A percentile compares a stretch with the other conserved stretches of the same genome.
Conservation (phyloP, 2,888 invertebrate species). For the Synergus itoensis region DNA sequence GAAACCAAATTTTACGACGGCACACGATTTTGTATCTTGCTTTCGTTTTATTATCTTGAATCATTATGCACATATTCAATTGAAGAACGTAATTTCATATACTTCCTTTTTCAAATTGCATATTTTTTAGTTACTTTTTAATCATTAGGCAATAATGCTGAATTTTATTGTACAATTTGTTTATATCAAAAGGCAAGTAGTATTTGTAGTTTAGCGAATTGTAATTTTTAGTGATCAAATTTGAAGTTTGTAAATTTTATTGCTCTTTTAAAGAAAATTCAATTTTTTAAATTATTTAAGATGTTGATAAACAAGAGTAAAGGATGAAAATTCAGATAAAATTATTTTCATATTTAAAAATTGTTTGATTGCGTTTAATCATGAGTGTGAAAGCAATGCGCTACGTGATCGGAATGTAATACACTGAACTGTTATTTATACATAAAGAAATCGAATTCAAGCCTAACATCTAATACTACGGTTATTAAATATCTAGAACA, state of each 20-base stretch:
- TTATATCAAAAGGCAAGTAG: not conserved
- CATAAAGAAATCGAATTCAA: not conserved
- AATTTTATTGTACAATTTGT: slow-evolving; percentile 8
- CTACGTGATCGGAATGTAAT: slow-evolving; percentile 1
- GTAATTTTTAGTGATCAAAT: not conserved
- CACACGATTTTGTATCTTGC: not conserved
- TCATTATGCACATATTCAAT: not conserved
- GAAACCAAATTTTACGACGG: not conserved
- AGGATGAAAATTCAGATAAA: not conserved
- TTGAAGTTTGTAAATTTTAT: not conserved
- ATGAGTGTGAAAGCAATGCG: not conserved
- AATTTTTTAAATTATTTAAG: not conserved
- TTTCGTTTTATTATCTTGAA: not conserved
- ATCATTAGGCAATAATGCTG: not conserved
- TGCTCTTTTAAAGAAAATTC: not conserved
- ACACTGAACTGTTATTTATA: not conserved
- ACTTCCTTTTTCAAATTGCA: slow-evolving; percentile 2
- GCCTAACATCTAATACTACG: not conserved
- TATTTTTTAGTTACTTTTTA: slow-evolving; percentile 7
- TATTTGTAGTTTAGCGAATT: slow-evolving; percentile 6
- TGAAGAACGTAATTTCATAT: not conserved
- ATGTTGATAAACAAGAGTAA: not conserved
- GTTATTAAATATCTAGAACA: not conserved
- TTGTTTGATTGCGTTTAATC: not conserved
- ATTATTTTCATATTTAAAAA: slow-evolving; percentile 5